A percentile compares a stretch with the other conserved stretches of the same genome.
Conservation (phyloP, 2,888 invertebrate genomes). For the Loripinus fragilis region DNA sequence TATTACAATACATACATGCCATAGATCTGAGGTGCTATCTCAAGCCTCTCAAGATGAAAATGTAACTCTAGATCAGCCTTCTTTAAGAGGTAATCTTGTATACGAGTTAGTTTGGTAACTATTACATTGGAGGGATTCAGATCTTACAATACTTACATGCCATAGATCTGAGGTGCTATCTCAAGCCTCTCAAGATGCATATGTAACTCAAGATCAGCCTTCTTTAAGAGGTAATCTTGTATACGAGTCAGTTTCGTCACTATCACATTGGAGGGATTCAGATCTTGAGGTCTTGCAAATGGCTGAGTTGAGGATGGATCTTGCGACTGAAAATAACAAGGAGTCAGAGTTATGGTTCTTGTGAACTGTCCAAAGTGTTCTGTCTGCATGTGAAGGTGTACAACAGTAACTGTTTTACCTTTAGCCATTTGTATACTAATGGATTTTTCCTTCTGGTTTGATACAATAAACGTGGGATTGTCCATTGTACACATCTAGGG, state of each 20-base stretch:
- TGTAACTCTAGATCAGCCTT: constrained; percentile 87
- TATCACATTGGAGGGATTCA: constrained; percentile 83
- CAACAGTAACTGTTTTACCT: too few species aligned
- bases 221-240: constrained; percentile 87
- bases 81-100: constrained; percentile 87
- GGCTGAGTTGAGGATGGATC: constrained; percentile 69
- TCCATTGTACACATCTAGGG: too few species aligned
- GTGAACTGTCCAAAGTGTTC: too few species aligned
- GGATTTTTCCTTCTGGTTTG: too few species aligned
- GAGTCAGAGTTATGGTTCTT: too few species aligned
- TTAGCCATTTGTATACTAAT: too few species aligned
- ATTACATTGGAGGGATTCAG: constrained; percentile 83
- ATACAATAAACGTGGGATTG: too few species aligned
- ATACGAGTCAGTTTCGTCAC: constrained; percentile 84
- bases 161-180: constrained; percentile 93
- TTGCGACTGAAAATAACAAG: constrained; percentile 10
- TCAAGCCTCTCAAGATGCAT: constrained; percentile 89
- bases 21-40: constrained; percentile 92
- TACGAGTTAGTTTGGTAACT: constrained; percentile 84
- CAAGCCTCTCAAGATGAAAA: constrained; percentile 88
- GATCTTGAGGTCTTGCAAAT: constrained; percentile 83
- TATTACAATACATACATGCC: constrained; percentile 92
- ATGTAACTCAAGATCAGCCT: constrained; percentile 87
- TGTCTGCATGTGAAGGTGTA: too few species aligned
- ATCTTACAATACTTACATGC: constrained; percentile 88